phyloP scores from a whole-genome alignment of 2,888 invertebrate species.

The Micoletzkya japonica region DNA sequence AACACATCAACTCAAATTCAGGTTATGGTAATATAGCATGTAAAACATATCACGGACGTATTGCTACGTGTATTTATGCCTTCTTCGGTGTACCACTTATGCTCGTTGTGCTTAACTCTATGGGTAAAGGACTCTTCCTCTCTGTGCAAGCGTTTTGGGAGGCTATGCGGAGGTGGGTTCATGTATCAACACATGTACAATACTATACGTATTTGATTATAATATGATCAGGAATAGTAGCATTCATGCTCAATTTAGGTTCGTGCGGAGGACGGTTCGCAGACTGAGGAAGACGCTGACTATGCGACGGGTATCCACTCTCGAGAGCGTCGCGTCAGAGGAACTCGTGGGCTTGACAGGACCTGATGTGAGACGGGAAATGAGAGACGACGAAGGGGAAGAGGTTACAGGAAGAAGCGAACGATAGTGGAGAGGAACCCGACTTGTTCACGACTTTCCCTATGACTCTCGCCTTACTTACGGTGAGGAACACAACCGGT shows the following conservation, averaged over 20 bases:
- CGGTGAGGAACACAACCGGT: too few species aligned
- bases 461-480: conserved; percentile 37
- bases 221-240: background rate
- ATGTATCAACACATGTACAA: background rate
- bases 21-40: conserved; percentile 89
- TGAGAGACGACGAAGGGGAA: background rate
- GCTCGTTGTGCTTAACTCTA: conserved; percentile 86
- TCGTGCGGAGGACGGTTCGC: conserved; percentile 4
- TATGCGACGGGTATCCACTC: conserved; percentile 30
- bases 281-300: conserved; percentile 2
- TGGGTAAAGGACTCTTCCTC: conserved; percentile 80
- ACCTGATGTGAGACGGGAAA: background rate
- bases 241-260: background rate
- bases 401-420: conserved; percentile 32
- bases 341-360: conserved; percentile 26
- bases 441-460: conserved; percentile 36
- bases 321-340: conserved; percentile 37
- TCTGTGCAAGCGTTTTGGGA: conserved; percentile 39
- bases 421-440: conserved; percentile 3
- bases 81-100: conserved; percentile 92
- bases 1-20: too few species aligned
- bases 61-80: conserved; percentile 87
- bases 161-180: conserved; percentile 33
- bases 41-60: conserved; percentile 80
- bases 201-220: background rate